These are phyloP conservation scores for Dryadula phaetusa DNA, from an alignment of 2,888 invertebrate species.

Conservation along the genomic window DNA sequence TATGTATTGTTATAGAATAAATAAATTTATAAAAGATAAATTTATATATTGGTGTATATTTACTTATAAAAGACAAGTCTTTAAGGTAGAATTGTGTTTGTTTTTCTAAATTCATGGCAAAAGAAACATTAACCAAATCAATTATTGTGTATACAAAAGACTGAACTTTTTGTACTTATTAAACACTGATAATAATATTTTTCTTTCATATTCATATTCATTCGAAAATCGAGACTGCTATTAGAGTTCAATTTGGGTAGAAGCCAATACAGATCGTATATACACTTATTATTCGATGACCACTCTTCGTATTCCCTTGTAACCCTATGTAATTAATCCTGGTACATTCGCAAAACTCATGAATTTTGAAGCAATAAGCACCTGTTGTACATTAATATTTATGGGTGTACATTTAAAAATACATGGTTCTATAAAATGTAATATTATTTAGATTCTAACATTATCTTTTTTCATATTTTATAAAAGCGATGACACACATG, in stretches of 20 bases:
- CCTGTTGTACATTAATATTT: neutral
- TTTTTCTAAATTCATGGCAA: too few species aligned
- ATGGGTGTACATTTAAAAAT: too few species aligned
- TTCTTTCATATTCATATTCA: conserved; percentile 9
- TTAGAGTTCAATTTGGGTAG: conserved; percentile 39
- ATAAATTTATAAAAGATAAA: too few species aligned
- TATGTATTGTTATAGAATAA: too few species aligned
- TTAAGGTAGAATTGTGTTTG: too few species aligned
- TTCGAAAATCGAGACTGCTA: conserved; percentile 29
- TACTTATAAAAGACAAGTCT: too few species aligned
- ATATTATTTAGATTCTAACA: too few species aligned
- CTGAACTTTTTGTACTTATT: too few species aligned
- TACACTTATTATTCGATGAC: conserved; percentile 38
- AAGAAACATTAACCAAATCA: neutral
- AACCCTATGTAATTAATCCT: conserved; percentile 39
- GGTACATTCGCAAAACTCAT: conserved; percentile 35
- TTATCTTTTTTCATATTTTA: too few species aligned
- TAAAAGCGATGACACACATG: too few species aligned
- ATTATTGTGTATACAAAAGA: neutral
- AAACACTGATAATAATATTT: neutral
- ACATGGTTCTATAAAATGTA: too few species aligned
- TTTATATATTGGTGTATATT: too few species aligned
- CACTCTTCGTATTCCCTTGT: conserved; percentile 35
- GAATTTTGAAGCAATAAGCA: neutral
- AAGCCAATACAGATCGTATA: conserved; percentile 35